Conservation (phyloP, 1,140 invertebrate species). For the Trichonephila clavipes region DNA sequence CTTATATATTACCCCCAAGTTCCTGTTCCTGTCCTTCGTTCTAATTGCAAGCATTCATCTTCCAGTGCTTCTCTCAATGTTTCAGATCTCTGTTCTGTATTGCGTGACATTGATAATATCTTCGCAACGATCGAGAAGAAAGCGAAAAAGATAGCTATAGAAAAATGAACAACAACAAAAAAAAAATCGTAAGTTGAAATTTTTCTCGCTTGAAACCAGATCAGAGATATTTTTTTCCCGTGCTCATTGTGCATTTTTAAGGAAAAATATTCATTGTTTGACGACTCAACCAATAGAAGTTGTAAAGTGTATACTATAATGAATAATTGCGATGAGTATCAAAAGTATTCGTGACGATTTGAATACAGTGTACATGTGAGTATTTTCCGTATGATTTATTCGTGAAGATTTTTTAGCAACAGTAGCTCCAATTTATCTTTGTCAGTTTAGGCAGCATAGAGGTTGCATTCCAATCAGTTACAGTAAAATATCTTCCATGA, state of each 20-base stretch:
- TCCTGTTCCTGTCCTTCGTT: constrained; percentile 1
- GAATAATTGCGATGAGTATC: background rate
- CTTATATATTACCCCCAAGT: background rate
- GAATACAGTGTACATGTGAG: too few relatives aligned
- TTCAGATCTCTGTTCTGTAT: constrained; percentile 17
- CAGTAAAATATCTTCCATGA: too few relatives aligned
- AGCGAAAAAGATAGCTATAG: background rate
- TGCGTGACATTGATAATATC: constrained; percentile 29
- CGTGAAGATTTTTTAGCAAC: background rate
- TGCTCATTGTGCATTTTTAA: background rate
- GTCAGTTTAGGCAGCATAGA: background rate
- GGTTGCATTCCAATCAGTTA: too few relatives aligned
- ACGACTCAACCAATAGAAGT: too few relatives aligned
- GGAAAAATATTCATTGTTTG: background rate
- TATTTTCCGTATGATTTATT: background rate
- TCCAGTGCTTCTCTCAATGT: background rate
- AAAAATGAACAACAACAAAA: background rate
- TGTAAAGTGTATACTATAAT: background rate
- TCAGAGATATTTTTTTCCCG: background rate
- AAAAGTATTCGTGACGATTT: too few relatives aligned
- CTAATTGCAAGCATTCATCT: constrained; percentile 25
- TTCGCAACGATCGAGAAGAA: background rate
- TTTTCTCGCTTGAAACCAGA: background rate
- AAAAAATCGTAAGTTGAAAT: background rate
- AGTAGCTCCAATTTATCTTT: background rate